phyloP scores from a whole-genome alignment of 2,888 invertebrate genomes.

The Drosophila mulleri region DNA sequence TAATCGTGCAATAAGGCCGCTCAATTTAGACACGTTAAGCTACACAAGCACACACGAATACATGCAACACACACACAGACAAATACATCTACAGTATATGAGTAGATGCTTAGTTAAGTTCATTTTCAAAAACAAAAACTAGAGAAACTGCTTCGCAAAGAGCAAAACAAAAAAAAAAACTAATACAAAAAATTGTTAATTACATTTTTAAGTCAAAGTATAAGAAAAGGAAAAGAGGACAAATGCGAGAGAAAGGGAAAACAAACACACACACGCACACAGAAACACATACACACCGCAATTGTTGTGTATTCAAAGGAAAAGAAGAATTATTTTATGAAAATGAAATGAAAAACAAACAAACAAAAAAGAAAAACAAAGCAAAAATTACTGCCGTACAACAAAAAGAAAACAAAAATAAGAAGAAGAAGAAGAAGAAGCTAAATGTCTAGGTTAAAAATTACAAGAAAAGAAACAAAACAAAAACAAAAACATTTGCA shows the following conservation, averaged over 20 bases:
- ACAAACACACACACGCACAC: slow-evolving; percentile 1
- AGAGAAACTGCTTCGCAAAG: slow-evolving; percentile 67
- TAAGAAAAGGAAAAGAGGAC: slow-evolving; percentile 43
- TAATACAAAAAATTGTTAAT: slow-evolving; percentile 79
- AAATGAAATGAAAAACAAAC: slow-evolving; percentile 47
- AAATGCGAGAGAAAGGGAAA: slow-evolving; percentile 10
- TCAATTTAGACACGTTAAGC: slow-evolving; percentile 65
- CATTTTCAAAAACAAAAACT: slow-evolving; percentile 59
- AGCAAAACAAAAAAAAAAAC: slow-evolving; percentile 16
- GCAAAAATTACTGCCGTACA: slow-evolving; percentile 79
- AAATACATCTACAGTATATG: slow-evolving; percentile 27
- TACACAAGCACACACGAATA: slow-evolving; percentile 42
- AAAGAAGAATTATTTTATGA: slow-evolving; percentile 47
- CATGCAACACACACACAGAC: slow-evolving; percentile 26
- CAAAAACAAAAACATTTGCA: slow-evolving; percentile 57
- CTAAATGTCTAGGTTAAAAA: slow-evolving; percentile 68
- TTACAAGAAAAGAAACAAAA: slow-evolving; percentile 44
- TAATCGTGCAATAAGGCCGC: slow-evolving; percentile 93
- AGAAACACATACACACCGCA: slow-evolving; percentile 31
- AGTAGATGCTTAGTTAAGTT: slow-evolving; percentile 65
- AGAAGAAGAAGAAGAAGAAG: slow-evolving; percentile 49
- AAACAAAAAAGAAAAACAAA: slow-evolving; percentile 50
- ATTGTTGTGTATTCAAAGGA: slow-evolving; percentile 38
- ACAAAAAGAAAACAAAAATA: slow-evolving; percentile 62
- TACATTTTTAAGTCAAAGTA: slow-evolving; percentile 81